Conservation (phyloP, 2,888 invertebrate species). For the Leucophenga montana region DNA sequence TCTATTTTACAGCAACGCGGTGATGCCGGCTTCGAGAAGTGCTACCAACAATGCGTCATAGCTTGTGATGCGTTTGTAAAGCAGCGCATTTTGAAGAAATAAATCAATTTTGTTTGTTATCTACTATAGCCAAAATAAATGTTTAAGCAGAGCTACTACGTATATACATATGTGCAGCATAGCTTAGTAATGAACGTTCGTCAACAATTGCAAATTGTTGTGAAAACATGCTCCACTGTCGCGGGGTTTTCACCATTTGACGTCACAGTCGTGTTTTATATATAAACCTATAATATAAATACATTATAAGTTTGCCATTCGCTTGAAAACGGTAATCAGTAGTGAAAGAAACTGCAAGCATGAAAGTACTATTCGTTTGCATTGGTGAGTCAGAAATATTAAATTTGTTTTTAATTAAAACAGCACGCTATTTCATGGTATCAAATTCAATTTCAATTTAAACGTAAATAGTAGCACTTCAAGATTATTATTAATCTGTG, state of each 20-base stretch:
- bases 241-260: background rate
- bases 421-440: too few relatives aligned
- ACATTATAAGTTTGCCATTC: background rate
- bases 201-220: background rate
- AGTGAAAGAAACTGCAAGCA: conserved; percentile 15
- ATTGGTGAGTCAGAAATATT: conserved; percentile 54
- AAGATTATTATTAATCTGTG: too few relatives aligned
- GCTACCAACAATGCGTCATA: conserved; percentile 82
- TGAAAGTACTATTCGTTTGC: conserved; percentile 69
- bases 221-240: background rate
- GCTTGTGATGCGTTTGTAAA: conserved; percentile 80
- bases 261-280: background rate
- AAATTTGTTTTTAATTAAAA: background rate
- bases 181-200: background rate
- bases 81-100: conserved; percentile 45
- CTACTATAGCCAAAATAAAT: background rate
- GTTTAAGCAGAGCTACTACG: background rate
- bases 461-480: too few relatives aligned
- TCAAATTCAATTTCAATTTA: too few relatives aligned
- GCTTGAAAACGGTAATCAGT: background rate
- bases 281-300: too few relatives aligned
- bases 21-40: conserved; percentile 82
- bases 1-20: conserved; percentile 77
- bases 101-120: background rate
- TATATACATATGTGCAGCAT: too few relatives aligned